phyloP scores from a whole-genome alignment of 1,140 invertebrate genomes.

The Bathynomus jamesi region DNA sequence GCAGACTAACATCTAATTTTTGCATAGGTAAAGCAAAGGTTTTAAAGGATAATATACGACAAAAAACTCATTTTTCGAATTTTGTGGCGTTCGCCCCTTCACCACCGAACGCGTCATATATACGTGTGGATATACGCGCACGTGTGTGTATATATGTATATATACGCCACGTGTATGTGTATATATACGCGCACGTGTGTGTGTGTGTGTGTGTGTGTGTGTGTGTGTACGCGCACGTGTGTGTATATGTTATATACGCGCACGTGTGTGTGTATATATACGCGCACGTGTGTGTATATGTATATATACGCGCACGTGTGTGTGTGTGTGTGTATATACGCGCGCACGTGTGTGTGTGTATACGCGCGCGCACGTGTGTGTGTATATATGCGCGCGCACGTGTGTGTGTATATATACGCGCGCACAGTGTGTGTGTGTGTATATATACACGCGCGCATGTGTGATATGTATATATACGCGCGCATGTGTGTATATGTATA shows the following conservation, averaged over 20 bases:
- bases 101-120: too few relatives aligned
- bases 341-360: not conserved
- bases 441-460: not conserved
- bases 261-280: not conserved
- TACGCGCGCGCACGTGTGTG: not conserved
- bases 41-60: too few relatives aligned
- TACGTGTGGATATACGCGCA: too few relatives aligned
- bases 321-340: not conserved
- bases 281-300: not conserved
- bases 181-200: not conserved
- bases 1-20: too few relatives aligned
- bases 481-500: constrained; percentile 2
- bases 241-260: not conserved
- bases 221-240: not conserved
- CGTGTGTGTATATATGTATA: not conserved
- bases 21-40: too few relatives aligned
- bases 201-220: not conserved
- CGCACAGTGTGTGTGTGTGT: not conserved
- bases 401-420: not conserved
- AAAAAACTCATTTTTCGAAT: too few relatives aligned
- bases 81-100: too few relatives aligned
- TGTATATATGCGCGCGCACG: not conserved
- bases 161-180: not conserved
- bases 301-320: not conserved
- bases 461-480: not conserved